Evolutionary conservation across 1,140 invertebrate genomes (phyloP), one percentile per base, ranked within the genome.

Genomic region (Drosophila parvula): DNA sequence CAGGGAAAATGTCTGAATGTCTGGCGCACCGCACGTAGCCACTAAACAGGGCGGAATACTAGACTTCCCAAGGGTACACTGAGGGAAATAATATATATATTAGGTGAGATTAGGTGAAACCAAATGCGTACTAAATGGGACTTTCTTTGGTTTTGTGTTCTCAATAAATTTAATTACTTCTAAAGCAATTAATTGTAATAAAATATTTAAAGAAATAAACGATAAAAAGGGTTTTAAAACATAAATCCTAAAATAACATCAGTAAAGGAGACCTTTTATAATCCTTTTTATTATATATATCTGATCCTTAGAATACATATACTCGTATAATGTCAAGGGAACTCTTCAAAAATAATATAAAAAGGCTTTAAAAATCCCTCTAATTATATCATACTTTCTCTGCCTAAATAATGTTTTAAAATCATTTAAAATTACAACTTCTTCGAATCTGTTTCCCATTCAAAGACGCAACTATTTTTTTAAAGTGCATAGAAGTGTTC

Each of bases 1-100:
- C 50, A 40, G 82, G 84, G 79, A 83, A 69, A 69, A 78, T 64
- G 74, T 80, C 71, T 80, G 74, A 74, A 51, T 76, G 82, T 85
- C 79, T 78, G 75, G 62, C 67, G 10, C 43, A 77, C 73, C 74
- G 79, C 82, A 86, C 67, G 79, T 86, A 68, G 55, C 34, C 65
- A 64, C 70, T 76, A 86, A 76, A 41, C 48, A 64, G 51, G 69
- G 48, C 38, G 65, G 63, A 69, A 53, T 44, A n/a, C 45, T 57
- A 40, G 70, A 47, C 43, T 64, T 22, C 10, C 2, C 18, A 30
- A 40, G 36, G 45, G 0, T 77, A 22, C 59, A 58, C 59, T 70
- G 47, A 0, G 8, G 22, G 22, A 69, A 68, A 65, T 4, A 14
- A 22, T 6, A 1, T n/a, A 9, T 5, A 7, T 0, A n/a, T n/a